phyloP scores from a whole-genome alignment of 2,797 vertebrate genomes.

The Malurus leucopterus region DNA sequence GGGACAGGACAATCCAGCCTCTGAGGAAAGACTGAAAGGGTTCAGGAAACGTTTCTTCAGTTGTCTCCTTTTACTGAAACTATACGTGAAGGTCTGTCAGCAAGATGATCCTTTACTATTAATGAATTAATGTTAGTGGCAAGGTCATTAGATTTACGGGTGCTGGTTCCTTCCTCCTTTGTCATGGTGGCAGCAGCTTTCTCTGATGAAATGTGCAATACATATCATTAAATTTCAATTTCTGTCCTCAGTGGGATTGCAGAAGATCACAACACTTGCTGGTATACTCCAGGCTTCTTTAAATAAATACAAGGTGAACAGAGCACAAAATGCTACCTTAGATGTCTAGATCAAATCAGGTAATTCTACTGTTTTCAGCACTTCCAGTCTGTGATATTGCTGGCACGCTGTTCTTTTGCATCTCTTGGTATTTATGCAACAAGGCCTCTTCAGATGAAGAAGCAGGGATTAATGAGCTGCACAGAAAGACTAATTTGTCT shows the following conservation, averaged over 20 bases:
- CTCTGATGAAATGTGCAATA: not conserved
- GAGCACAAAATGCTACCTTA: not conserved
- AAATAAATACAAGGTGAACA: not conserved
- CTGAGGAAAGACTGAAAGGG: not conserved
- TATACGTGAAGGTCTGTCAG: not conserved
- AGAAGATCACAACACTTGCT: not conserved
- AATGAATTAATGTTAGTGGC: not conserved
- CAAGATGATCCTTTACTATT: not conserved
- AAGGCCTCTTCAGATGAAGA: slow-evolving; percentile 33
- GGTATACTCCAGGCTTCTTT: not conserved
- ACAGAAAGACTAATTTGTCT: slow-evolving; percentile 56
- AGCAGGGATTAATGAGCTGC: slow-evolving; percentile 48
- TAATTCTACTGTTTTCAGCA: not conserved
- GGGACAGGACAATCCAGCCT: not conserved
- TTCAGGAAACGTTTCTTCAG: not conserved
- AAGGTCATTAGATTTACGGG: not conserved
- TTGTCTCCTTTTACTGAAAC: not conserved
- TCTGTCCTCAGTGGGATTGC: not conserved
- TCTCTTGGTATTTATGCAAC: slow-evolving; percentile 10
- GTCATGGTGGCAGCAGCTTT: not conserved
- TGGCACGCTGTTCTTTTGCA: not conserved
- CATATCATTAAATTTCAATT: not conserved
- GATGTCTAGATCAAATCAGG: not conserved
- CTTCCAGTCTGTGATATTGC: not conserved
- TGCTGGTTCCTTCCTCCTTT: not conserved